Evolutionary conservation across 2,113 vertebrate species (phyloP), one percentile per base, ranked within the genome.

Genomic region (Marmota monax): DNA sequence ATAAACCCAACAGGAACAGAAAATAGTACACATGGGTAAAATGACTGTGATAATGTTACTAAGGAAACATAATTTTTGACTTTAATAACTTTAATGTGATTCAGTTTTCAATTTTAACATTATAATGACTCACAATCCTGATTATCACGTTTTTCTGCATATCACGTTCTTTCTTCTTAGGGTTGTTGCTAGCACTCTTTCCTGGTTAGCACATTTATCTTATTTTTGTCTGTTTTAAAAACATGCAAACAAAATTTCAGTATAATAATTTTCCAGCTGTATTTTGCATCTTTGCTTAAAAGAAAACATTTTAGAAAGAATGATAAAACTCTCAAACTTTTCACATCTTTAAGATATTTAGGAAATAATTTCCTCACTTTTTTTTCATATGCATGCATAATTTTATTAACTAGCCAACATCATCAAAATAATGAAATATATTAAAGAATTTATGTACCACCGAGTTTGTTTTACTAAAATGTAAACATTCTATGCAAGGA

Each of bases 21-120:
- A 97, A 96, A 92, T 77, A 96, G 69, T 74, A 85, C 63, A 83
- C 78, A 77, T 87, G 92, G 72, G 58, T 92, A 95, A 96, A 94
- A 74, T 79, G 61, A 96, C 48, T 78, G 32, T 76, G 39, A 63
- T 78, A 90, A 92, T 88, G 72, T 53, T 97, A 85, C 78, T 91
- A 76, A 96, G 42, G 0, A 88, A 39, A 4, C 72, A 79, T 91
- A 96, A 92, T 27, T 97, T 96, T 95, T 96, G 61, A 96, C 63
- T 97, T 97, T 97, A 97, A 92, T 97, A 97, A 90, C 87, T 90
- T 93, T 85, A 93, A 88, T 94, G 86, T 95, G 90, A 97, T 97
- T 97, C 69, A 92, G 27, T 97, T 90, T 96, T 97, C 90, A 97
- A 92, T 95, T 97, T 97, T 96, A 95, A 90, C 69, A 84, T 96